Conservation (phyloP, 2,797 vertebrate species). For the Chloroceryle inda region DNA sequence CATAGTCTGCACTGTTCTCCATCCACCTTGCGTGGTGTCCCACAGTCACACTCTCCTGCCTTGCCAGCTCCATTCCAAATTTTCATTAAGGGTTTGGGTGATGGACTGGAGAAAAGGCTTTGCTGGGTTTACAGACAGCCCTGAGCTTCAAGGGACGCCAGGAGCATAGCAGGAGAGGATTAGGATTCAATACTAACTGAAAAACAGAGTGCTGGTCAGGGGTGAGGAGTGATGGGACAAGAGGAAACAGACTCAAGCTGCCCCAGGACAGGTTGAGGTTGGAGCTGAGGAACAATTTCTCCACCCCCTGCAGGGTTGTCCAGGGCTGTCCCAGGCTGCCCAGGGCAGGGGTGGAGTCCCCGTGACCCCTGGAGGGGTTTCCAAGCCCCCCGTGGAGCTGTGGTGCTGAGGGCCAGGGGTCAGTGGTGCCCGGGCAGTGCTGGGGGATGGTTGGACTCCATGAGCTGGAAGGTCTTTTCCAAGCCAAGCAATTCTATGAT, state of each 20-base stretch:
- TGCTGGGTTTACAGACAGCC: not conserved
- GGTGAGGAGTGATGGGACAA: not conserved
- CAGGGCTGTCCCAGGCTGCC: not conserved
- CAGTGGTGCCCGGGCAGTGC: not conserved
- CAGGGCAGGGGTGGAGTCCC: too few relatives aligned
- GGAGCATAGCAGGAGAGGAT: not conserved
- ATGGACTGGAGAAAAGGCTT: not conserved
- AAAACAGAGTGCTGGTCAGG: not conserved
- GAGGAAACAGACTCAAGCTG: not conserved
- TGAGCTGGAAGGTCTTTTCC: not conserved
- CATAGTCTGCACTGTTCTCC: not conserved
- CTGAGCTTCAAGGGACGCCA: not conserved
- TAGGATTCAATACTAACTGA: not conserved
- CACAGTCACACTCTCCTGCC: not conserved
- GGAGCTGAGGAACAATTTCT: not conserved
- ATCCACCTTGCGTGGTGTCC: not conserved
- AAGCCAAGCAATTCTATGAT: not conserved
- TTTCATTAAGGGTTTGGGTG: too few relatives aligned
- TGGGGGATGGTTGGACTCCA: not conserved
- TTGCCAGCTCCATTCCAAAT: not conserved
- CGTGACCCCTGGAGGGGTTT: too few relatives aligned
- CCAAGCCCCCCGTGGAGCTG: not conserved
- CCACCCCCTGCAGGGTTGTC: too few relatives aligned
- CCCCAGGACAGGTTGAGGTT: not conserved
- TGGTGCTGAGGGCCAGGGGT: not conserved